Conservation (phyloP, 2,797 vertebrate genomes). For the Sandelia bainsii region DNA sequence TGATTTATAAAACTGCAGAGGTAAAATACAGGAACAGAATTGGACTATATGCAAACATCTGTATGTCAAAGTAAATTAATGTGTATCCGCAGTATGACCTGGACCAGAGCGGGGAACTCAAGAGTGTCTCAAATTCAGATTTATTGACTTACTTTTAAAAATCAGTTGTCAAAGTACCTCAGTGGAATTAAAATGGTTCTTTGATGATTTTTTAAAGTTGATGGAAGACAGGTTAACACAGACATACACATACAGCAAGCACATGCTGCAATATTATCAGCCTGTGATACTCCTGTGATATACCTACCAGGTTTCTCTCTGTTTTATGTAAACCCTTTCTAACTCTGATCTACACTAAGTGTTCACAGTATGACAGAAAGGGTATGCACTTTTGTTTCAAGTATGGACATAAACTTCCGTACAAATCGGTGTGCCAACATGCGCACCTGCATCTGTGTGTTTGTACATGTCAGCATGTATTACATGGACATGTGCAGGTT, state of each 20-base stretch:
- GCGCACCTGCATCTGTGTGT: conserved; percentile 25
- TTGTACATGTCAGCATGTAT: neutral
- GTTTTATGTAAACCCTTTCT: conserved; percentile 24
- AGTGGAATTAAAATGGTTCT: conserved; percentile 12
- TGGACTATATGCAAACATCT: conserved; percentile 40
- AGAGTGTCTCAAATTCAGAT: conserved; percentile 27
- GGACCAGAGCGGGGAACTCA: neutral
- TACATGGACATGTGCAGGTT: conserved; percentile 7
- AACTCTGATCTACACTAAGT: conserved; percentile 10
- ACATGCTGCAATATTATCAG: neutral
- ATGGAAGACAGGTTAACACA: conserved; percentile 5
- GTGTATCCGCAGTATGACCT: conserved; percentile 16
- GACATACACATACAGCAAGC: conserved; percentile 1
- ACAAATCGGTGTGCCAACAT: neutral
- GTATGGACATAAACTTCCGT: conserved; percentile 3
- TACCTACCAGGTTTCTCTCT: neutral
- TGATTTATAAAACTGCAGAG: conserved; percentile 90
- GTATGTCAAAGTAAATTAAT: conserved; percentile 29
- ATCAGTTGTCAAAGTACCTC: conserved; percentile 37
- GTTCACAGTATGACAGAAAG: conserved; percentile 18
- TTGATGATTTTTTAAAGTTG: conserved; percentile 31
- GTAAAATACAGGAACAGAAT: conserved; percentile 26
- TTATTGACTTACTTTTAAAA: conserved; percentile 29
- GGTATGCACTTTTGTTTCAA: neutral
- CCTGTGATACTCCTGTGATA: neutral